phyloP scores from a whole-genome alignment of 2,113 vertebrate genomes.

The Chunga burmeisteri region DNA sequence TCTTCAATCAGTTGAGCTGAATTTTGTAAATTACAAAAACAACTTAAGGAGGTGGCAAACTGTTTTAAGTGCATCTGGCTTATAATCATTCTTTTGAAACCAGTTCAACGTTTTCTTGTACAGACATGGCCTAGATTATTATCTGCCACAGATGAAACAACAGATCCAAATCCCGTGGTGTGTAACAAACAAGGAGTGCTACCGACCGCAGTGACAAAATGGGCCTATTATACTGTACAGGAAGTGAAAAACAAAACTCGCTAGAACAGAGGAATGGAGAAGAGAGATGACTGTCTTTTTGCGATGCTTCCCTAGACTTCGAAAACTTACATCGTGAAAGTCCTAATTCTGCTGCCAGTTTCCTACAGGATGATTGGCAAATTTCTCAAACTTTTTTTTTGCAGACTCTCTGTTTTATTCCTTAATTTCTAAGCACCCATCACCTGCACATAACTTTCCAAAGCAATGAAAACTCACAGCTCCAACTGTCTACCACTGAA shows the following conservation, averaged over 20 bases:
- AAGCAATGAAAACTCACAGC: not conserved
- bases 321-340: not conserved
- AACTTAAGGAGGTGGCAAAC: conserved; percentile 44
- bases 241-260: not conserved
- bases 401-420: not conserved
- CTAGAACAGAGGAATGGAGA: not conserved
- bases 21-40: conserved; percentile 64
- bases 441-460: not conserved
- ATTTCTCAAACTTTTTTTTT: not conserved
- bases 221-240: not conserved
- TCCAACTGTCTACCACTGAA: not conserved
- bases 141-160: conserved; percentile 40
- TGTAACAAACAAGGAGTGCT: not conserved
- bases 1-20: conserved; percentile 41
- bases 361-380: not conserved
- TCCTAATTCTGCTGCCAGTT: not conserved
- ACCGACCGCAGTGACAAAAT: not conserved
- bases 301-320: not conserved
- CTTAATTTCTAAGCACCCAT: not conserved
- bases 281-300: not conserved
- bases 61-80: conserved; percentile 46
- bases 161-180: not conserved
- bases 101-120: not conserved
- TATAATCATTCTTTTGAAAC: conserved; percentile 27
- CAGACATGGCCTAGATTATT: conserved; percentile 37